These are phyloP conservation scores for Grallaria varia DNA, from an alignment of 2,113 vertebrate species.

Conservation along the genomic window DNA sequence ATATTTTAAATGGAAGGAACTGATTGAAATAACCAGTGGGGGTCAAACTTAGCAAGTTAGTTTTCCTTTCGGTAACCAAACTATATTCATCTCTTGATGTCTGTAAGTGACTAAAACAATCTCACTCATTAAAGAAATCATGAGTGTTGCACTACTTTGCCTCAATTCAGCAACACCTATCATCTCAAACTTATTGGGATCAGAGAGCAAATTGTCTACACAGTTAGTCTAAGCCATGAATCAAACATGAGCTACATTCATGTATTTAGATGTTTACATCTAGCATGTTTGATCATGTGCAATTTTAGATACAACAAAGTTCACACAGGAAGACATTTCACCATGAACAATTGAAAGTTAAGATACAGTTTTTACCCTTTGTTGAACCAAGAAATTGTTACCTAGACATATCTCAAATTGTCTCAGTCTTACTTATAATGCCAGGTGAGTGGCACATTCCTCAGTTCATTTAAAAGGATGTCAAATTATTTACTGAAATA, in stretches of 20 bases:
- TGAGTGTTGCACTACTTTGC: neutral
- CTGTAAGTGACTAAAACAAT: neutral
- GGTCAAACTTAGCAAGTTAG: neutral
- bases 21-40: neutral
- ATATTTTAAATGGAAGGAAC: neutral
- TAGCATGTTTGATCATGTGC: fast-evolving
- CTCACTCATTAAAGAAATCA: neutral
- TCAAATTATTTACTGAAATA: neutral
- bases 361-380: neutral
- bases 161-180: neutral
- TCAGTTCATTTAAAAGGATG: neutral
- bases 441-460: neutral
- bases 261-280: neutral
- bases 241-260: neutral
- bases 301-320: neutral
- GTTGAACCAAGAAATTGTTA: neutral
- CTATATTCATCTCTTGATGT: neutral
- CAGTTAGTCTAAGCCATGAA: neutral
- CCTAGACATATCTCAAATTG: fast-evolving
- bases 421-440: neutral
- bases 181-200: neutral
- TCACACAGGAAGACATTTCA: neutral
- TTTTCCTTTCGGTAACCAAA: neutral
- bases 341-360: neutral
- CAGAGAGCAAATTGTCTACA: neutral